Base-by-base conservation (phyloP, 2,797 vertebrate species). In the Notolabrus celidotus region DNA sequence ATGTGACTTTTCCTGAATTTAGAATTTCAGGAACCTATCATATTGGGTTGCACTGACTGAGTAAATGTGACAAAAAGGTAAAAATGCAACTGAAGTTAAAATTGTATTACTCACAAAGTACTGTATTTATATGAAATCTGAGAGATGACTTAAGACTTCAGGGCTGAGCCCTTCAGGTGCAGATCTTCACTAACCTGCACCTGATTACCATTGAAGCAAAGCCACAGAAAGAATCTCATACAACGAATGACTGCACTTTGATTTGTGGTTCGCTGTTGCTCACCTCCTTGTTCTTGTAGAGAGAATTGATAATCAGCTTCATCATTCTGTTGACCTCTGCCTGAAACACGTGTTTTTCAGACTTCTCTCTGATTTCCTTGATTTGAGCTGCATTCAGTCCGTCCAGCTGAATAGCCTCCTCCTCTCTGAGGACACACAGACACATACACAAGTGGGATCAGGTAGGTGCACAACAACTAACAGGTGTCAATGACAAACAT, bases 281-380 rank as follows among this genome's bases (percentile, higher is more conserved):
- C 84, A 98, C 98, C 96, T 99, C 98, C 81, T 99, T 99, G 82
- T 99, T 99, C 92, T 99, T 99, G 82, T 99, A 99, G 6, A 99
- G 87, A 2, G 98, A 99, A 85, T 99, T 99, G 81, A 99, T 99
- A 77, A 99, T 99, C n/a, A 99, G 93, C 80, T 99, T 99, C 98
- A 99, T 99, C 98, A 99, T 99, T 59, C 98, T 93, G 87, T 99
- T 99, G 62, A 99, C 98, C 93, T 99, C 98, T 5, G 98, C 98
- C 88, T 99, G 97, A 87, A 99, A 99, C 1, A 78, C 96, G 71
- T 97, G 97, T 83, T 99, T 99, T 80, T 99, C 97, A 0, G 98
- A 96, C 83, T 99, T 99, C 57, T 99, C 98, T 81, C 98, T 87
- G 45, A 99, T 86, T 94, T 99, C 98, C 90, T 98, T 97, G 79